phyloP scores from a whole-genome alignment of 1,140 invertebrate genomes.

The Vanessa tameamea region DNA sequence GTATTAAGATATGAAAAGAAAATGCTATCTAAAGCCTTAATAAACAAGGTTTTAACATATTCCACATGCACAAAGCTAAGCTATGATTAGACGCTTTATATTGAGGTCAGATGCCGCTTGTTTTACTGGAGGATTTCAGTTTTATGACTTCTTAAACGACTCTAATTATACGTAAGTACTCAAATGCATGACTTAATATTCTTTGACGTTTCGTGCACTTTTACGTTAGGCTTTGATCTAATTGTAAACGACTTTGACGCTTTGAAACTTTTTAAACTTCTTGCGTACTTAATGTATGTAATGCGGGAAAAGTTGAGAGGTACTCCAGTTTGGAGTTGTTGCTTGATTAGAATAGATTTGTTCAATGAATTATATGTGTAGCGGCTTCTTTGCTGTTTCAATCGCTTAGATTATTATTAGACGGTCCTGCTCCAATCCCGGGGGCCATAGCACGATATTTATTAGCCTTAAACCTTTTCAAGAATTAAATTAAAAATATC shows the following conservation, averaged over 20 bases:
- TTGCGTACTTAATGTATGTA: not conserved
- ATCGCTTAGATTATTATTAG: too few species aligned
- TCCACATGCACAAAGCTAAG: not conserved
- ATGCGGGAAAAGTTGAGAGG: not conserved
- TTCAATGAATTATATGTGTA: too few species aligned
- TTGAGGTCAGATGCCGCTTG: not conserved
- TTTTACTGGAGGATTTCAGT: not conserved
- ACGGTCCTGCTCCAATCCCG: too few species aligned
- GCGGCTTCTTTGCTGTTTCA: too few species aligned
- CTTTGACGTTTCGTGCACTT: not conserved
- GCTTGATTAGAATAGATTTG: too few species aligned
- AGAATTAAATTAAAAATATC: too few species aligned
- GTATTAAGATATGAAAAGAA: not conserved
- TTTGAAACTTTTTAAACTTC: not conserved
- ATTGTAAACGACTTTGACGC: not conserved
- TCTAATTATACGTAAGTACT: not conserved
- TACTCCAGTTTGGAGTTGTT: too few species aligned
- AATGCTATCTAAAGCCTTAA: not conserved
- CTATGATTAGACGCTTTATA: not conserved
- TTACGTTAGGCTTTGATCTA: not conserved
- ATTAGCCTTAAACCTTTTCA: too few species aligned
- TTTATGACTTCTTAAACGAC: constrained; percentile 3
- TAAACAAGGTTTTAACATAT: constrained; percentile 1
- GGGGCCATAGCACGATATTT: too few species aligned
- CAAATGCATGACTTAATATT: not conserved